These are phyloP conservation scores for Microcebus jonahi DNA, from an alignment of 2,113 vertebrate species.

Conservation along the genomic window DNA sequence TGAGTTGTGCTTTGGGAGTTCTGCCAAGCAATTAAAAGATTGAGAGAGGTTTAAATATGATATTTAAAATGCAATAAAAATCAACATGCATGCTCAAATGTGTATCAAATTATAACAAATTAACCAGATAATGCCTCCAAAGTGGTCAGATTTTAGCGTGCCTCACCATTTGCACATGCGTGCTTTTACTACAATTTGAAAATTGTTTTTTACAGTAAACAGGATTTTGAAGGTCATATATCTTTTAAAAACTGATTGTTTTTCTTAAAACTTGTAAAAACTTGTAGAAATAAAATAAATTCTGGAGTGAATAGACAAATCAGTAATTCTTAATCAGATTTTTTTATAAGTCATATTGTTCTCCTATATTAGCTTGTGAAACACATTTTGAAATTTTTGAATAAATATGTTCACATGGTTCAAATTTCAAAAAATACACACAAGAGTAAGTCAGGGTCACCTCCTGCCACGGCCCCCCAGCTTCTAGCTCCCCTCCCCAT, in stretches of 20 bases:
- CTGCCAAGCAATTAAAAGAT: not conserved
- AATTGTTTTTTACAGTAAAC: not conserved
- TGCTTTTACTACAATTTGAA: not conserved
- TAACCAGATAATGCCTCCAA: accelerated
- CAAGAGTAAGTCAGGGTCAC: not conserved
- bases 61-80: not conserved
- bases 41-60: not conserved
- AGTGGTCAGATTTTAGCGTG: not conserved
- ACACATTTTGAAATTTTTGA: not conserved
- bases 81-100: not conserved
- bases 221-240: not conserved
- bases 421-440: not conserved
- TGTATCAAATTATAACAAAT: too few relatives aligned
- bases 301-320: accelerated
- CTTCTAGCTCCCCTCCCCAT: accelerated
- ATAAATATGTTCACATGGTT: not conserved
- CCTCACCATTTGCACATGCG: too few relatives aligned
- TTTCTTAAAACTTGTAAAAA: not conserved
- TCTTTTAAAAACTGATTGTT: not conserved
- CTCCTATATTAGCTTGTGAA: not conserved
- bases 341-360: not conserved
- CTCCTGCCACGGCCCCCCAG: accelerated
- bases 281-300: not conserved
- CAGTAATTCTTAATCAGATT: too few relatives aligned
- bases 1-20: too few relatives aligned